Evolutionary conservation across 2,113 vertebrate species (phyloP).

Genomic region (Garra rufa): DNA sequence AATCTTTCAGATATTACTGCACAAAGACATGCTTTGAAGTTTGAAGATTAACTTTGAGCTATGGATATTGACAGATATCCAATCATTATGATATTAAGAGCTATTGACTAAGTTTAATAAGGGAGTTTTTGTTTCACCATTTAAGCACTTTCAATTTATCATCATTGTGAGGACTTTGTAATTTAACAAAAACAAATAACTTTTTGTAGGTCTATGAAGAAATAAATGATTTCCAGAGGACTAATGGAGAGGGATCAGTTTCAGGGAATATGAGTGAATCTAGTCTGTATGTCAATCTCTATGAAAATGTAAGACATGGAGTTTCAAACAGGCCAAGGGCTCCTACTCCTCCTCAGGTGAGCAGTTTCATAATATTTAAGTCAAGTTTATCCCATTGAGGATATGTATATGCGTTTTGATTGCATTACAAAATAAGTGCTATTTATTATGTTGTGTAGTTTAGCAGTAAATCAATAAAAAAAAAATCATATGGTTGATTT

Average conservation of each 20-base stretch:
- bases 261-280: background rate
- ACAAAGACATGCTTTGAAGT: background rate
- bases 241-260: background rate
- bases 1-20: background rate
- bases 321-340: background rate
- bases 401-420: background rate
- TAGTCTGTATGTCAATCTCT: background rate
- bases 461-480: background rate
- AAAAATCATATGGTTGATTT: background rate
- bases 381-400: background rate
- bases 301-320: background rate
- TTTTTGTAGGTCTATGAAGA: conserved; percentile 64
- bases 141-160: background rate
- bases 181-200: background rate
- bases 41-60: background rate
- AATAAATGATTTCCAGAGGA: background rate
- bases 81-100: background rate
- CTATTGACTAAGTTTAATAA: background rate
- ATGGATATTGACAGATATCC: background rate
- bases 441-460: background rate
- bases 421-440: background rate
- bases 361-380: background rate
- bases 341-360: conserved; percentile 26
- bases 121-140: background rate
- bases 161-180: background rate